Percentiles rank a stretch among this genome's conserved stretches.
phyloP scores from a whole-genome alignment of 2,888 invertebrate genomes.

The Vanessa cardui region DNA sequence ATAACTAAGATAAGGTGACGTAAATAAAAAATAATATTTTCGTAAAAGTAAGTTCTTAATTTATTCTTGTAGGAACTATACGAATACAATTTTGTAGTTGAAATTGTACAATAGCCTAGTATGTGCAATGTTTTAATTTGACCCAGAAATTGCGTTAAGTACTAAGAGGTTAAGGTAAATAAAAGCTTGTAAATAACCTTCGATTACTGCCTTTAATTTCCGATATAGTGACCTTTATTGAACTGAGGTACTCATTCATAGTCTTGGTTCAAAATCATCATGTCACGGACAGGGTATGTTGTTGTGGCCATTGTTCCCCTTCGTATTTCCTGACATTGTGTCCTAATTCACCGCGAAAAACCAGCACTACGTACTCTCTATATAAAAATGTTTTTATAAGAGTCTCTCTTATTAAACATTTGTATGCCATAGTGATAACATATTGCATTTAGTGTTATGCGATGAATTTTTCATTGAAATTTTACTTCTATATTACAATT shows the following conservation, averaged over 20 bases:
- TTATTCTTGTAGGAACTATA: too few species aligned
- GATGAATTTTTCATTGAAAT: conserved; percentile 63
- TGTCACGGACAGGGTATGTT: conserved; percentile 71
- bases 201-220: conserved; percentile 10
- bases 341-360: conserved; percentile 73
- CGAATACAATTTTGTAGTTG: too few species aligned
- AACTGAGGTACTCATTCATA: conserved; percentile 45
- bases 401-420: conserved; percentile 59
- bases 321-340: conserved; percentile 81
- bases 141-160: not conserved
- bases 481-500: conserved; percentile 50
- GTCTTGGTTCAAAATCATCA: conserved; percentile 59
- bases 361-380: conserved; percentile 63
- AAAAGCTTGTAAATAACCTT: not conserved
- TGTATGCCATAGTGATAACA: conserved; percentile 52
- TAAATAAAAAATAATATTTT: too few species aligned
- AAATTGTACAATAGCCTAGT: too few species aligned
- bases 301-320: conserved; percentile 66
- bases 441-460: conserved; percentile 53
- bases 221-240: conserved; percentile 68
- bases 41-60: too few species aligned
- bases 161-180: not conserved
- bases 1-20: too few species aligned
- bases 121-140: too few species aligned
- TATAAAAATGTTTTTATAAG: conserved; percentile 74